phyloP scores from a whole-genome alignment of 2,113 vertebrate species.

The Arothron firmamentum region DNA sequence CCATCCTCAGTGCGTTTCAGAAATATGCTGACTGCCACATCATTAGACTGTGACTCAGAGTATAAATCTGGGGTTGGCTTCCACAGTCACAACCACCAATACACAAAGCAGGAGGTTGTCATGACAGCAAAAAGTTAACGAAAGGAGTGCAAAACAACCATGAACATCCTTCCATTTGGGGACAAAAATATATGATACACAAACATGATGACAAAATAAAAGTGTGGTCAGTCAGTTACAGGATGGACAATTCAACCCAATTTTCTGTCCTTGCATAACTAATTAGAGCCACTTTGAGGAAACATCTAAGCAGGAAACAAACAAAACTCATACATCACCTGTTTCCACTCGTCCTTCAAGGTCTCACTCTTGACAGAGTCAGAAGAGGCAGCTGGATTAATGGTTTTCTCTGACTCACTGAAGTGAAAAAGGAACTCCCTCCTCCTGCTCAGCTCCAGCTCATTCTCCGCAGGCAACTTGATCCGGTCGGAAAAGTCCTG shows the following conservation, averaged over 20 bases:
- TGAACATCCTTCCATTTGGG: not conserved
- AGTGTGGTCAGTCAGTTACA: not conserved
- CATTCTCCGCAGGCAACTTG: constrained; percentile 63
- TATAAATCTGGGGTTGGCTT: not conserved
- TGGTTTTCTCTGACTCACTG: constrained; percentile 21
- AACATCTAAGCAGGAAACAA: too few species aligned
- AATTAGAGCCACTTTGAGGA: too few species aligned
- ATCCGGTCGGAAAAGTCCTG: constrained; percentile 71
- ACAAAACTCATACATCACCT: constrained; percentile 64
- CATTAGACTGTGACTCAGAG: too few species aligned
- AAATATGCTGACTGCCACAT: not conserved
- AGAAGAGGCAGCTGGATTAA: constrained; percentile 17
- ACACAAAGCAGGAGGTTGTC: too few species aligned
- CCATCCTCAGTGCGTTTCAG: not conserved
- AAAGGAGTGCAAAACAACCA: too few species aligned
- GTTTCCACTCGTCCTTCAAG: constrained; percentile 78
- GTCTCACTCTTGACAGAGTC: constrained; percentile 51
- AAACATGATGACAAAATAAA: too few species aligned
- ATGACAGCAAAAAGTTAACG: too few species aligned
- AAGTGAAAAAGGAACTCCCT: constrained; percentile 13
- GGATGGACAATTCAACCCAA: too few species aligned
- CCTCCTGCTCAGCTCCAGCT: constrained; percentile 61
- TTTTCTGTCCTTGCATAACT: too few species aligned
- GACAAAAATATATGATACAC: not conserved
- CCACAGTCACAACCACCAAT: too few species aligned